These are phyloP conservation scores for Ctenosaura bakeri DNA, from an alignment of 2,797 vertebrate genomes.

Conservation along the genomic window DNA sequence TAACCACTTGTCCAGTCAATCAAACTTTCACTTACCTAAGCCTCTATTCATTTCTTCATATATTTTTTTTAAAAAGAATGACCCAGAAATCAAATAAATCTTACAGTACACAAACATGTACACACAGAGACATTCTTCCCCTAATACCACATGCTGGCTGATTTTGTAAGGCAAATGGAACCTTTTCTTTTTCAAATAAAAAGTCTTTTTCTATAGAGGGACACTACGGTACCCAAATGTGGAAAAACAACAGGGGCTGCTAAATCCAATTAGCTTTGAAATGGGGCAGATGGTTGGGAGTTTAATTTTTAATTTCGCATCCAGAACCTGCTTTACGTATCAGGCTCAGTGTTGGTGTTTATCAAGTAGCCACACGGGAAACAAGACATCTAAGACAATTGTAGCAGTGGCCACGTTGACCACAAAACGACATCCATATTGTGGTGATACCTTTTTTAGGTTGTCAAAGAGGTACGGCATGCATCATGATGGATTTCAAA, in stretches of 20 bases:
- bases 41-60: conserved; percentile 25
- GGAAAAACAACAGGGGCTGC: not conserved
- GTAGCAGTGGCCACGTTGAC: too few species aligned
- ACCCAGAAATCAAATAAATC: not conserved
- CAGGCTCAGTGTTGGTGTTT: not conserved
- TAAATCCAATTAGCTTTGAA: not conserved
- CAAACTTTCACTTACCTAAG: conserved; percentile 45
- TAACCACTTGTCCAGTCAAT: conserved; percentile 66
- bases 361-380: not conserved
- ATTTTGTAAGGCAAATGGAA: not conserved
- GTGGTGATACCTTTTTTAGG: too few species aligned
- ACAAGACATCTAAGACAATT: not conserved
- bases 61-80: not conserved
- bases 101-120: not conserved
- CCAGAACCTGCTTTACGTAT: not conserved
- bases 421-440: too few species aligned
- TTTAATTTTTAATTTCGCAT: not conserved
- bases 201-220: not conserved
- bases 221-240: not conserved
- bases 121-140: not conserved
- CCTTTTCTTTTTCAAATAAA: not conserved
- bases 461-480: too few species aligned
- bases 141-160: not conserved
- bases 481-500: too few species aligned
- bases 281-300: not conserved